Conservation (phyloP, 2,888 invertebrate genomes). For the Mythimna albipuncta region DNA sequence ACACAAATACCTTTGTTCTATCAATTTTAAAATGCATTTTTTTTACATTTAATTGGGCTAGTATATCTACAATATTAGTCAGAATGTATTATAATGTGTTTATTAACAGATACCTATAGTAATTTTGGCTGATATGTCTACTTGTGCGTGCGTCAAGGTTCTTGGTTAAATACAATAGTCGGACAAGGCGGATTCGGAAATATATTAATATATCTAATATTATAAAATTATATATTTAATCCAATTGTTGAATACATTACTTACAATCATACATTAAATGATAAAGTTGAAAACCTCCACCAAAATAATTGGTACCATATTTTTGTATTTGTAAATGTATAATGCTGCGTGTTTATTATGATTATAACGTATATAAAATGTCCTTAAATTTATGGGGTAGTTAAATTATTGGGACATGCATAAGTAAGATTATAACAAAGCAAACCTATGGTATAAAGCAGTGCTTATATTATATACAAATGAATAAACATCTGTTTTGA, state of each 20-base stretch:
- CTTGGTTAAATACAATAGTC: neutral
- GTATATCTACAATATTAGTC: conserved; percentile 73
- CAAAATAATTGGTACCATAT: conserved; percentile 1
- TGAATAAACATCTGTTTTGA: conserved; percentile 50
- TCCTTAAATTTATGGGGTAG: conserved; percentile 19
- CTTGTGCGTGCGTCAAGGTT: neutral
- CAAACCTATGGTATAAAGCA: conserved; percentile 11
- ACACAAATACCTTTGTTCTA: conserved; percentile 69
- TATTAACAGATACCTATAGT: conserved; percentile 1
- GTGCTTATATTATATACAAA: conserved; percentile 29
- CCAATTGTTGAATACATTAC: too few species aligned
- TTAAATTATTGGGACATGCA: conserved; percentile 5
- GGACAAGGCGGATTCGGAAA: neutral
- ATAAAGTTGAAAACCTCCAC: neutral
- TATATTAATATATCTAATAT: neutral
- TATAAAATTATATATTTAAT: too few species aligned
- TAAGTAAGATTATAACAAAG: neutral
- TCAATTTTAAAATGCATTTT: conserved; percentile 55
- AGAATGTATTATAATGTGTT: conserved; percentile 14
- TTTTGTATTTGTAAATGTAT: neutral
- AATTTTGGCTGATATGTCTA: neutral
- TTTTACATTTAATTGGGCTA: conserved; percentile 70
- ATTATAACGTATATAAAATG: conserved; percentile 11
- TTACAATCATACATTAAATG: neutral
- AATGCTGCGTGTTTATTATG: conserved; percentile 22